Conservation (phyloP, 1,140 invertebrate species). For the Artemia franciscana region DNA sequence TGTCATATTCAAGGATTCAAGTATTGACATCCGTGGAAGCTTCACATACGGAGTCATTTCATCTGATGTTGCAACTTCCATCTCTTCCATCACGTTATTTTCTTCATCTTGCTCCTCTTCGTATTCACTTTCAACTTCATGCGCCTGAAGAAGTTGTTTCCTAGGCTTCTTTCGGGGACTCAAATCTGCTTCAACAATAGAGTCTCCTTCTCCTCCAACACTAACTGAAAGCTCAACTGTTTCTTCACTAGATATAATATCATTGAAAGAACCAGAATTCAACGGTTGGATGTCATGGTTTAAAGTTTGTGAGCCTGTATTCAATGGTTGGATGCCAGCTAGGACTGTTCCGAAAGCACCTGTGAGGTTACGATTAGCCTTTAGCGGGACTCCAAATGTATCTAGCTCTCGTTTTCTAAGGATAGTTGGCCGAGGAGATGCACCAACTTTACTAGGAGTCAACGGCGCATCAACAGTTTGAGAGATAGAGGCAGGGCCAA, state of each 20-base stretch:
- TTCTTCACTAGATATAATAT: constrained; percentile 3
- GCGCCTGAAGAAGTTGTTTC: constrained; percentile 40
- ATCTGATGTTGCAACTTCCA: neutral
- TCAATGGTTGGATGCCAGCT: constrained; percentile 19
- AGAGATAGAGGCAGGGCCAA: neutral
- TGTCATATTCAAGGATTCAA: constrained; percentile 26
- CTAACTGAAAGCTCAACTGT: constrained; percentile 8
- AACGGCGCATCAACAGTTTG: neutral
- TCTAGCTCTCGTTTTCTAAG: constrained; percentile 36
- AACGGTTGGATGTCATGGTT: constrained; percentile 5
- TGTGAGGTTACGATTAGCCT: constrained; percentile 24
- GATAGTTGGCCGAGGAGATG: constrained; percentile 40
- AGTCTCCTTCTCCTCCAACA: constrained; percentile 10
- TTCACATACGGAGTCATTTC: constrained; percentile 6
- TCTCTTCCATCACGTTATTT: neutral
- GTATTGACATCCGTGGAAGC: constrained; percentile 20
- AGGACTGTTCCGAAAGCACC: constrained; percentile 15
- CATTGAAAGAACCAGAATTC: neutral
- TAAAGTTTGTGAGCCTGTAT: constrained; percentile 10
- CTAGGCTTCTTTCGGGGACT: constrained; percentile 46
- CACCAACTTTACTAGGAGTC: constrained; percentile 26
- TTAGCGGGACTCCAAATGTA: constrained; percentile 23
- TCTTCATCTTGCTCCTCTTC: neutral
- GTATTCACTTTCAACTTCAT: constrained; percentile 8
- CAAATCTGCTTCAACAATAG: constrained; percentile 27